Evolutionary conservation across 2,888 invertebrate genomes (phyloP).

Genomic region (Acrobasis consociella): DNA sequence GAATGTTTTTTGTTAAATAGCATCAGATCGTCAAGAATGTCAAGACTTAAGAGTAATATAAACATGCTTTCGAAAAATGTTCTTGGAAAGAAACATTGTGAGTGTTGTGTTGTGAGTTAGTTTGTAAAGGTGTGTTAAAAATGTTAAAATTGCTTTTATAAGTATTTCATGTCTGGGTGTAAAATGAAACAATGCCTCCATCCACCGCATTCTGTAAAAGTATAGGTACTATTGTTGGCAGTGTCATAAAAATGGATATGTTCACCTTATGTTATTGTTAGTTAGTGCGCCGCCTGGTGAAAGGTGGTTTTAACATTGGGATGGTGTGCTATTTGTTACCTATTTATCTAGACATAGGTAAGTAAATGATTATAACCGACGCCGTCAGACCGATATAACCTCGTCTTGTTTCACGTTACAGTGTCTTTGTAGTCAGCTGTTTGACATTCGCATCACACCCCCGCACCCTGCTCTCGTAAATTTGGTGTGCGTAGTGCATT

Average conservation of each 20-base stretch:
- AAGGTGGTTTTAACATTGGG: slow-evolving; percentile 1
- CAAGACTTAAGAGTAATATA: no score
- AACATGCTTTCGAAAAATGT: no score
- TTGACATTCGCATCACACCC: slow-evolving; percentile 58
- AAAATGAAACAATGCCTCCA: slow-evolving; percentile 17
- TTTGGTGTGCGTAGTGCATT: slow-evolving; percentile 53
- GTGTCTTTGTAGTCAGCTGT: slow-evolving; percentile 71
- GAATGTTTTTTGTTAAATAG: no score
- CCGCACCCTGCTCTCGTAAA: slow-evolving; percentile 29
- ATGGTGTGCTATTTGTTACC: slow-evolving; percentile 8
- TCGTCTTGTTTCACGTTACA: slow-evolving; percentile 41
- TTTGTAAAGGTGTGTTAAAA: slow-evolving; percentile 7
- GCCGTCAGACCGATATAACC: slow-evolving; percentile 28
- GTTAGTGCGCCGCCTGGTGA: slow-evolving; percentile 3
- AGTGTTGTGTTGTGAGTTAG: neutral
- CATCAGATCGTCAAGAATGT: no score
- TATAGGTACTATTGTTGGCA: slow-evolving; percentile 11
- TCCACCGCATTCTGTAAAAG: slow-evolving; percentile 12
- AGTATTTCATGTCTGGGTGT: slow-evolving; percentile 11
- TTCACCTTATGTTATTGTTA: slow-evolving; percentile 12
- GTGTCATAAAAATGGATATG: slow-evolving; percentile 16
- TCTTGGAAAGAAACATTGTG: no score
- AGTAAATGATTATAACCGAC: neutral
- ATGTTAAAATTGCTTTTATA: slow-evolving; percentile 7
- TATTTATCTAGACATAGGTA: neutral